phyloP scores from a whole-genome alignment of 1,140 invertebrate genomes.

The Formica exsecta region DNA sequence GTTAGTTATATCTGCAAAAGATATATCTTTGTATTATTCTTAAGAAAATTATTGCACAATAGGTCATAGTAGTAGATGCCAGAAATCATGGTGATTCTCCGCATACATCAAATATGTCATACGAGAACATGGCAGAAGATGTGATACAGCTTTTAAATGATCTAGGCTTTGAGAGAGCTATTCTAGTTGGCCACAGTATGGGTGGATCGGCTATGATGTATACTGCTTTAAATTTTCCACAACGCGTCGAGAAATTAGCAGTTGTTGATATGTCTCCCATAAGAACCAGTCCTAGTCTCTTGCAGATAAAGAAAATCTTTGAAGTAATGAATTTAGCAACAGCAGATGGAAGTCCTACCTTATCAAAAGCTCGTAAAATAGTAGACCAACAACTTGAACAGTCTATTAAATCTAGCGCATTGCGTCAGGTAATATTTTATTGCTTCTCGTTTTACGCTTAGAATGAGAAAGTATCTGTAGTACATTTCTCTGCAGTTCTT shows the following conservation, averaged over 20 bases:
- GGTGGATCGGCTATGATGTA: constrained; percentile 95
- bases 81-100: constrained; percentile 97
- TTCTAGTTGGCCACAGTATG: constrained; percentile 96
- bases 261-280: constrained; percentile 95
- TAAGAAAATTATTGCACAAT: constrained; percentile 20
- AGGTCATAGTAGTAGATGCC: constrained; percentile 94
- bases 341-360: constrained; percentile 87
- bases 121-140: constrained; percentile 92
- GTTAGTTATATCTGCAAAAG: not conserved
- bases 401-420: constrained; percentile 82
- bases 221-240: constrained; percentile 91
- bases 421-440: constrained; percentile 85
- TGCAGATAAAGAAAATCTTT: constrained; percentile 89
- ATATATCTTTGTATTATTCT: not conserved
- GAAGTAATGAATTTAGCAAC: constrained; percentile 89
- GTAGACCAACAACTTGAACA: constrained; percentile 87
- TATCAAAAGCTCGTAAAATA: constrained; percentile 89
- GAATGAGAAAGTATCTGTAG: constrained; percentile 77
- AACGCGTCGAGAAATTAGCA: constrained; percentile 92
- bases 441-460: constrained; percentile 54
- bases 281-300: constrained; percentile 89
- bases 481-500: constrained; percentile 88
- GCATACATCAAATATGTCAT: constrained; percentile 91
- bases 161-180: constrained; percentile 88
- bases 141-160: constrained; percentile 89